Evolutionary conservation across 2,797 vertebrate genomes (phyloP), one percentile per base, ranked within the genome.

Genomic region (Calcarius lapponicus): DNA sequence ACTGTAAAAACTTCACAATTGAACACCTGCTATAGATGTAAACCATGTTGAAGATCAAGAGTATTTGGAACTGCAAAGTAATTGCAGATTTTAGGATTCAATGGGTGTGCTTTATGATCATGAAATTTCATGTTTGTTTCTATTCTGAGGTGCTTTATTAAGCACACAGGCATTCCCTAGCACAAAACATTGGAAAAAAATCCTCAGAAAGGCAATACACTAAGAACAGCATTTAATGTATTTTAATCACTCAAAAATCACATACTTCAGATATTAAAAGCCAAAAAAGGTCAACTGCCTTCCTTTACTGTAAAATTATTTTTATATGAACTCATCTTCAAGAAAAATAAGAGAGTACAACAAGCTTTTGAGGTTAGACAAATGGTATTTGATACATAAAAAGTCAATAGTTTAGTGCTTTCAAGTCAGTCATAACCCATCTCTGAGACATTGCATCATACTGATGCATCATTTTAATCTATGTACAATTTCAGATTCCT

Each of bases 361-460:
- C 8, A 74, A 54, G 43, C 36, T 91, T 91, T 71, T 91, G 65
- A 85, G 93, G 85, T 83, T 74, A 94, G 67, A 91, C 28, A 88
- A 91, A 70, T 48, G 38, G 45, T n/a, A 91, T 84, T 66, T 86
- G 64, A 84, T n/a, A 61, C 25, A 67, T 34, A 45, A 57, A 40
- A 88, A 42, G 36, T 36, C 69, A 91, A 58, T 3, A 73, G 24
- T 65, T 84, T 36, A 81, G 17, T 64, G 60, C 53, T 80, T 88
- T 86, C 66, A 81, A 90, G 28, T 48, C 61, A 92, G 80, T 51
- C 47, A 80, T 32, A 66, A 73, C 69, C 45, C 42, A 56, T 45
- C 38, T 88, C 73, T 60, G 58, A 92, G 82, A 93, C 83, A 70
- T 31, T 75, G 90, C 70, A 76, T 90, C 80, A 94, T 32, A 81